Evolutionary conservation across 2,113 vertebrate genomes (phyloP).

Genomic region (Melanerpes formicivorus): DNA sequence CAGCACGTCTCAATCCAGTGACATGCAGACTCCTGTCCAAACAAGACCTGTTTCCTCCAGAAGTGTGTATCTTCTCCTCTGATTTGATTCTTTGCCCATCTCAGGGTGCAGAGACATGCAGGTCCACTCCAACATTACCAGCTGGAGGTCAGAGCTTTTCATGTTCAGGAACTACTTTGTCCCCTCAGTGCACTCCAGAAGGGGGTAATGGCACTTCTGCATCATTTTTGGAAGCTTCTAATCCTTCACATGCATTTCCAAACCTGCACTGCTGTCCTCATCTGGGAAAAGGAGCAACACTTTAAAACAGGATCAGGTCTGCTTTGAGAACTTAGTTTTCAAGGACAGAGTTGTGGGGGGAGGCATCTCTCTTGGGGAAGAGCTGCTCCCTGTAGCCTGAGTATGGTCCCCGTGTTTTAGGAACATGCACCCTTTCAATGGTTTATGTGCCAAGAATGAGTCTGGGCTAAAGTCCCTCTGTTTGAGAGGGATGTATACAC

Average conservation of each 20-base stretch:
- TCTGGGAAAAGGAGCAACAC: not conserved
- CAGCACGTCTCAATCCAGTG: not conserved
- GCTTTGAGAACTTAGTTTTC: not conserved
- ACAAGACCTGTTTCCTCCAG: not conserved
- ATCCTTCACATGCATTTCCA: not conserved
- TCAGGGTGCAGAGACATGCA: not conserved
- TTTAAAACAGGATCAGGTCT: not conserved
- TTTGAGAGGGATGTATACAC: rapidly evolving
- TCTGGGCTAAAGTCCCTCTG: not conserved
- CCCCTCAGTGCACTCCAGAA: not conserved
- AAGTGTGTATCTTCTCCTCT: not conserved
- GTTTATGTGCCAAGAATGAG: rapidly evolving
- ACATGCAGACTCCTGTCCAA: rapidly evolving
- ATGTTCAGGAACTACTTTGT: not conserved
- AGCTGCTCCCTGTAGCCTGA: rapidly evolving
- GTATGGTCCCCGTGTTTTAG: rapidly evolving
- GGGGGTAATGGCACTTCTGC: rapidly evolving
- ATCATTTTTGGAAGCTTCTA: not conserved
- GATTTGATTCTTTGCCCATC: not conserved
- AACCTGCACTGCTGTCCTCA: not conserved
- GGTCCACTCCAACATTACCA: not conserved
- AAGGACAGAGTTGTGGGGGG: not conserved
- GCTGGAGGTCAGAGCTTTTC: not conserved
- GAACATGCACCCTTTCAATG: not conserved
- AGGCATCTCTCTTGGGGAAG: not conserved